A percentile compares a stretch with the other conserved stretches of the same genome.
phyloP scores from a whole-genome alignment of 2,797 vertebrate genomes.

The Onychomys torridus region DNA sequence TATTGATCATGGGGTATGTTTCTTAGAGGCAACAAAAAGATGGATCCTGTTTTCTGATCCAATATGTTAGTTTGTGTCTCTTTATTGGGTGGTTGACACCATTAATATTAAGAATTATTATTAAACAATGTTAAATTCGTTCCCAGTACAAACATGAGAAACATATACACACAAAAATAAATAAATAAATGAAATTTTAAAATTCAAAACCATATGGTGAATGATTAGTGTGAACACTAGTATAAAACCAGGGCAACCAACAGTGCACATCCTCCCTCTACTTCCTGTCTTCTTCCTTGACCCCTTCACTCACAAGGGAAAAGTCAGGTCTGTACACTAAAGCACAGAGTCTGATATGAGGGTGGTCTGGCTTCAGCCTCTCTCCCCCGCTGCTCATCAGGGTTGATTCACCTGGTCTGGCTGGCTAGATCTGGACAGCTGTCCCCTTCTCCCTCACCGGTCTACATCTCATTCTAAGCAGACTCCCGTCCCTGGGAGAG shows the following conservation, averaged over 20 bases:
- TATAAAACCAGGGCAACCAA: background rate
- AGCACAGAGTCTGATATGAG: background rate
- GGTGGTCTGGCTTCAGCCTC: background rate
- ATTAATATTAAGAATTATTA: background rate
- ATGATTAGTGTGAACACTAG: background rate
- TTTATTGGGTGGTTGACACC: background rate
- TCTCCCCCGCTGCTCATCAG: background rate
- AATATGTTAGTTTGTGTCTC: background rate
- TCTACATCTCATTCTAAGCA: background rate
- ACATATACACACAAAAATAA: background rate
- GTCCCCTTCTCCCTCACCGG: background rate
- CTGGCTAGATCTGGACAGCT: background rate
- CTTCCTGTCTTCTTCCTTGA: background rate
- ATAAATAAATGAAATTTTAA: background rate
- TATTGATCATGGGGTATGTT: background rate
- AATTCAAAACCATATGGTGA: background rate
- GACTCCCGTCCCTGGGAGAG: background rate
- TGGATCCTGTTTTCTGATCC: background rate
- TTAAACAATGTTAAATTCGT: background rate
- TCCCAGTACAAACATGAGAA: background rate
- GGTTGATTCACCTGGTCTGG: background rate
- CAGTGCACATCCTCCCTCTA: background rate
- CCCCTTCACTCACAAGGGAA: background rate
- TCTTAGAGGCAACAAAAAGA: background rate
- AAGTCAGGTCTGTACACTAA: background rate